Conservation (phyloP, 2,888 invertebrate genomes). For the Dolichomitus sp. region DNA sequence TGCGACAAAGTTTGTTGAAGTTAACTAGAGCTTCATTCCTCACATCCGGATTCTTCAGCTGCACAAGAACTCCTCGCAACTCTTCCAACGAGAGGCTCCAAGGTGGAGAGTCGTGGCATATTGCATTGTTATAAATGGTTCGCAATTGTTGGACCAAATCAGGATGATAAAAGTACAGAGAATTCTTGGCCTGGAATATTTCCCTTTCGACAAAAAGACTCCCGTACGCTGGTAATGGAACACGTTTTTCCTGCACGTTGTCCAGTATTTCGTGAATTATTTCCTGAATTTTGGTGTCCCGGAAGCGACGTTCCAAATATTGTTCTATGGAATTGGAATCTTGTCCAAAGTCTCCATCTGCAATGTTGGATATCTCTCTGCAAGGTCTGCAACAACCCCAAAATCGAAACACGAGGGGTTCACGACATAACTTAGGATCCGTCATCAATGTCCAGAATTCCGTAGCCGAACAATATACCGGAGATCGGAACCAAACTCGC, state of each 20-base stretch:
- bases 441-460: conserved; percentile 87
- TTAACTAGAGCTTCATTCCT: conserved; percentile 56
- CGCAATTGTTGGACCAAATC: conserved; percentile 69
- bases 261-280: conserved; percentile 72
- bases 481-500: conserved; percentile 87
- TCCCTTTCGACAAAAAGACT: conserved; percentile 73
- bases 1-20: conserved; percentile 68
- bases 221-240: conserved; percentile 66
- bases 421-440: conserved; percentile 82
- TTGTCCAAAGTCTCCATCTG: not conserved
- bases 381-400: conserved; percentile 62
- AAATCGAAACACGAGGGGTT: conserved; percentile 71
- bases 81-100: conserved; percentile 77
- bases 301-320: conserved; percentile 68
- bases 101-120: not conserved
- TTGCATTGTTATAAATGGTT: conserved; percentile 62
- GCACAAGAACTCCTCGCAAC: conserved; percentile 71
- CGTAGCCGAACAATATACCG: conserved; percentile 83
- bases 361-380: not conserved
- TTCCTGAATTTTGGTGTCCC: conserved; percentile 67
- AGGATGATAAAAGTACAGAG: conserved; percentile 70
- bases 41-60: conserved; percentile 54
- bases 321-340: conserved; percentile 62
- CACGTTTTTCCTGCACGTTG: conserved; percentile 8
- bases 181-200: conserved; percentile 75